Percentiles rank a stretch among this genome's conserved stretches.
Evolutionary conservation across 2,888 invertebrate species (phyloP).

Genomic region (Xanthia togata): DNA sequence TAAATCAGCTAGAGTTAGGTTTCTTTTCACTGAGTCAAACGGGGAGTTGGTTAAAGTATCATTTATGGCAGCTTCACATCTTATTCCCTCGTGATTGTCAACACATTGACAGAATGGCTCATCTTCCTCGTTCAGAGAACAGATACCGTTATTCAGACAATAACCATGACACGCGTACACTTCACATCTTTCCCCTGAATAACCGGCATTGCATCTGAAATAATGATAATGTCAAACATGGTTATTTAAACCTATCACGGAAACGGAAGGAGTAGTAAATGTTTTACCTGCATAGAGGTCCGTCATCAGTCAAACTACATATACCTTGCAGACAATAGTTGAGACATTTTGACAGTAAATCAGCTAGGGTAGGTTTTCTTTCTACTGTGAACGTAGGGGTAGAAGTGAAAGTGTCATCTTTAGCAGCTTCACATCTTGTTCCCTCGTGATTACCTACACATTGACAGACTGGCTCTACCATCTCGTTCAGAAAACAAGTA

Average conservation of each 20-base stretch:
- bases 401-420: no score
- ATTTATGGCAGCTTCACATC: background rate
- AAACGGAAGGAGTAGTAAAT: no score
- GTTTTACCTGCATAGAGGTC: no score
- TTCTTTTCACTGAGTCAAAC: background rate
- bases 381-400: no score
- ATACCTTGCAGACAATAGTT: no score
- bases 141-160: background rate
- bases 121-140: background rate
- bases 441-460: no score
- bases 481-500: background rate
- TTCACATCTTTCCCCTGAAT: background rate
- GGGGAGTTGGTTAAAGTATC: no score
- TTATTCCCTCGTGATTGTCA: background rate
- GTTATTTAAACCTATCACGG: background rate
- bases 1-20: conserved; percentile 8
- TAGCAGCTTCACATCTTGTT: no score
- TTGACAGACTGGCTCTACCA: no score
- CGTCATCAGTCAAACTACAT: no score
- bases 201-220: background rate
- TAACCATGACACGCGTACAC: background rate
- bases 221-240: background rate
- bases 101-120: conserved; percentile 1
- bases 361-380: no score
- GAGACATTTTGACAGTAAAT: no score